Conservation (phyloP, 2,888 invertebrate genomes). For the Scotopteryx bipunctaria region DNA sequence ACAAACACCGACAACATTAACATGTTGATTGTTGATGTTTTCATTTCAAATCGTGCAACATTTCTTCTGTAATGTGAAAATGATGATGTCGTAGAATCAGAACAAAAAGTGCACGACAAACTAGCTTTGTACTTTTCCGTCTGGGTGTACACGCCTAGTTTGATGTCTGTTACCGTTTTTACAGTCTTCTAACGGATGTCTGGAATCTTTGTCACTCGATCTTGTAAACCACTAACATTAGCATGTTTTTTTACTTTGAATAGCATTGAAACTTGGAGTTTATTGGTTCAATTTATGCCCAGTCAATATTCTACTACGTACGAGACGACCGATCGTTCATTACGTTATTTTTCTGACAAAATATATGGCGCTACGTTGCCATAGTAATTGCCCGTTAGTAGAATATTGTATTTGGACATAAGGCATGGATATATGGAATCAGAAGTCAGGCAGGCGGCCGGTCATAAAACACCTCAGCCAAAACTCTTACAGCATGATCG, state of each 20-base stretch:
- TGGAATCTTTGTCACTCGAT: conserved; percentile 11
- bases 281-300: not conserved
- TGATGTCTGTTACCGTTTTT: conserved; percentile 9
- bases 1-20: not conserved
- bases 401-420: too few relatives aligned
- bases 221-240: not conserved
- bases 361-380: too few relatives aligned
- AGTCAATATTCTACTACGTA: too few relatives aligned
- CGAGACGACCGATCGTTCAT: too few relatives aligned
- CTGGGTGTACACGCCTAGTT: conserved; percentile 3
- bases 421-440: too few relatives aligned
- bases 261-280: not conserved
- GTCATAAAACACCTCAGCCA: too few relatives aligned
- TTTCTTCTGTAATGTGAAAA: conserved; percentile 11
- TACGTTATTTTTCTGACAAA: too few relatives aligned
- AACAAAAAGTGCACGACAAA: conserved; percentile 6
- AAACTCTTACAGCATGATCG: too few relatives aligned
- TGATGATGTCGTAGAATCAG: not conserved
- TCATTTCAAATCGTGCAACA: not conserved
- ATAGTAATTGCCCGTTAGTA: too few relatives aligned
- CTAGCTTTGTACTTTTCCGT: conserved; percentile 4
- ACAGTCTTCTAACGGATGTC: conserved; percentile 1
- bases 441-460: too few relatives aligned
- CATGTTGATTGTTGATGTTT: not conserved
- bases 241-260: not conserved